Conservation (phyloP, 2,113 vertebrate species). For the Hippocampus barbouri region DNA sequence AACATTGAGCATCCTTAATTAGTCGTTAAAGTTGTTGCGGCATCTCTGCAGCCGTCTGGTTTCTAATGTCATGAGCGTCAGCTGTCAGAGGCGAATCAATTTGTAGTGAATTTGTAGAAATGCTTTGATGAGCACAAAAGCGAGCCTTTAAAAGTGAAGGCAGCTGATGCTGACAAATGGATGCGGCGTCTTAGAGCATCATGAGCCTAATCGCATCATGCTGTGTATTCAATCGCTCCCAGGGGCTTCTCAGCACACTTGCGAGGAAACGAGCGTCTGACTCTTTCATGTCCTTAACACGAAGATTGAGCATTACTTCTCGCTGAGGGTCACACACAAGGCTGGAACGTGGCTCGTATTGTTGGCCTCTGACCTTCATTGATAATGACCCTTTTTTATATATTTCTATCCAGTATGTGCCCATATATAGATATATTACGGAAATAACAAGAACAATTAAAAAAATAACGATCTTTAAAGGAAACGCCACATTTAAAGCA, state of each 20-base stretch:
- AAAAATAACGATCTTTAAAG: too few relatives aligned
- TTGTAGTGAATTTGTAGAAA: neutral
- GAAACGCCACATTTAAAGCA: too few relatives aligned
- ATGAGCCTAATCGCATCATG: neutral
- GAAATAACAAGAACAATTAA: too few relatives aligned
- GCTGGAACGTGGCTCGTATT: neutral
- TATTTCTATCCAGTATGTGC: too few relatives aligned
- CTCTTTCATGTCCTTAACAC: neutral
- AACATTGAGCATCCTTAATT: neutral
- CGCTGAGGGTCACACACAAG: too few relatives aligned
- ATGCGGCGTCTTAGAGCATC: neutral
- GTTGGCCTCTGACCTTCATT: neutral
- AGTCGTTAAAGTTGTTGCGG: neutral
- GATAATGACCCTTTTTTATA: too few relatives aligned
- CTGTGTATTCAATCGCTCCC: neutral
- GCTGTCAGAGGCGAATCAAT: neutral
- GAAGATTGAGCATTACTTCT: neutral
- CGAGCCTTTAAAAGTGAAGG: neutral
- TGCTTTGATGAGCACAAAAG: slow-evolving; percentile 3
- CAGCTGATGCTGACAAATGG: neutral
- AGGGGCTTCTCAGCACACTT: neutral
- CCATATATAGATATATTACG: too few relatives aligned
- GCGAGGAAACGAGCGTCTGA: neutral
- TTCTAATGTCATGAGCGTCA: neutral
- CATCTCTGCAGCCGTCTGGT: neutral